Evolutionary conservation across 1,140 invertebrate species (phyloP), one percentile per base, ranked within the genome.

Genomic region (Planococcus citri): DNA sequence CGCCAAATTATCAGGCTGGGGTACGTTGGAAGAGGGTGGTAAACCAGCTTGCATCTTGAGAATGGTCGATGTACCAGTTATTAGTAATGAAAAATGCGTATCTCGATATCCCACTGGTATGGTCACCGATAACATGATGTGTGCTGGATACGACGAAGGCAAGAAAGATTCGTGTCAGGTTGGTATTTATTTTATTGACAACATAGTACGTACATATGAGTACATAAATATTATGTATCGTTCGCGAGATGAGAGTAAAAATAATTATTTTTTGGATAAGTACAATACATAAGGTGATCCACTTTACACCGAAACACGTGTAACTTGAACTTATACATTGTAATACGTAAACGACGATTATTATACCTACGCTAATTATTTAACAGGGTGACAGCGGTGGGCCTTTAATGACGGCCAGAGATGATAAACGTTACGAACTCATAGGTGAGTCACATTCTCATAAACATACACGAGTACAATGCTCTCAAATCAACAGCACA

Each of bases 101-200:
- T 87, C 87, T 58, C 90, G 88, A 75, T 92, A 92, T 75, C 87
- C 83, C 2, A 77, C 85, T 0, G 83, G 84, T 37, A 89, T 90
- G 86, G 92, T 93, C 69, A 88, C 88, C 0, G 86, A 90, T 71
- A 91, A 91, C 75, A 92, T 91, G 90, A 74, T 93, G 76, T 94
- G 91, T 75, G 91, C 90, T 24, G 91, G 90, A 10, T 90, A 89
- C 76, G 83, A 87, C 20, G 80, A 81, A 6, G 91, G 91, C 12
- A 81, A 84, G 60, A 91, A 87, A 74, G 91, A 94, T 78, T 89
- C 90, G 27, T 94, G 91, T 76, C 91, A 94, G 82, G 88, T 89
- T 78, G 77, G 73, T 64, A 25, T 3, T 58, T 4, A 25, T n/a
- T 64, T 27, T 64, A 20, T 64, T 25, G 24, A 8, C 21, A 12